Evolutionary conservation across 2,888 invertebrate species (phyloP).

Genomic region (Ichneumoninae sp.): DNA sequence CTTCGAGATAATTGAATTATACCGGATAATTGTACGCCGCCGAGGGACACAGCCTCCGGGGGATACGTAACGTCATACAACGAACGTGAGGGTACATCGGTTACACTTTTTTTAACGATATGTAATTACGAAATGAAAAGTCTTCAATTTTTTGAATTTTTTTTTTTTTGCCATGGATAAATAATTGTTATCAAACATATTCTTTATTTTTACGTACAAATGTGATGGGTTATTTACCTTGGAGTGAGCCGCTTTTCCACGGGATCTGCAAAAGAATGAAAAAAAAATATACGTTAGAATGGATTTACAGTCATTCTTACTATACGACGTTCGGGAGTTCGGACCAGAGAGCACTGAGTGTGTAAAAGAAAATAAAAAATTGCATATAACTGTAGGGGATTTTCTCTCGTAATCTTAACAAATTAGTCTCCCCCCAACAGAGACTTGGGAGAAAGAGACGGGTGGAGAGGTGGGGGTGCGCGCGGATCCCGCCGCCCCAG

Average conservation of each 20-base stretch:
- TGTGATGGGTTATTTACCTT: conserved; percentile 34
- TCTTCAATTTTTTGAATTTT: not conserved
- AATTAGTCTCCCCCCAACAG: conserved; percentile 69
- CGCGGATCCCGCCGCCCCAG: conserved; percentile 48
- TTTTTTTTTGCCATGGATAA: not conserved
- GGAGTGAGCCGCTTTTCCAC: conserved; percentile 29
- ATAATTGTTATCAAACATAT: conserved; percentile 12
- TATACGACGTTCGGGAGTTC: conserved; percentile 2
- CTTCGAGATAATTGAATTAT: conserved; percentile 44
- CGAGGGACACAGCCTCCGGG: not conserved
- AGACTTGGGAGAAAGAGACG: not conserved
- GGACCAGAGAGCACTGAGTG: conserved; percentile 32
- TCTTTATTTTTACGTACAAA: not conserved
- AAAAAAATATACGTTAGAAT: conserved; percentile 28
- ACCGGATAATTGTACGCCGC: conserved; percentile 22
- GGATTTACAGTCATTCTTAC: conserved; percentile 10
- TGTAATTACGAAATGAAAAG: not conserved
- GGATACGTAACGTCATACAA: not conserved
- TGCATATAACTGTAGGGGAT: conserved; percentile 66
- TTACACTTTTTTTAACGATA: not conserved
- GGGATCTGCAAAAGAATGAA: conserved; percentile 38
- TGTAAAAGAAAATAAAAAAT: conserved; percentile 50
- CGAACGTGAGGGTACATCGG: not conserved
- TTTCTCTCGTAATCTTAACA: conserved; percentile 74
- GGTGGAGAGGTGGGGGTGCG: not conserved